Percentiles rank a stretch among this genome's conserved stretches.
Evolutionary conservation across 1,140 invertebrate genomes (phyloP).

Genomic region (Anoplolepis gracilipes): DNA sequence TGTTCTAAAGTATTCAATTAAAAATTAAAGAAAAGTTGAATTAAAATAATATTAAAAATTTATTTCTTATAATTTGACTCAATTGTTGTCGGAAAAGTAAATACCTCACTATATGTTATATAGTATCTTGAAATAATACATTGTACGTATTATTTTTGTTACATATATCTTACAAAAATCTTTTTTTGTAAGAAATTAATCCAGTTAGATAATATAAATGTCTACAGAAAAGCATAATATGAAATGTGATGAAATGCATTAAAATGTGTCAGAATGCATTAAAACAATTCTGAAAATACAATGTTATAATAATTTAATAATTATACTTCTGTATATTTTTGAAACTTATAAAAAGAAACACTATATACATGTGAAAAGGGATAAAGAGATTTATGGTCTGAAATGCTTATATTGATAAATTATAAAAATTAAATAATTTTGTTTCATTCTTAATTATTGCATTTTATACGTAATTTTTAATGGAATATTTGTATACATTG

Average conservation of each 20-base stretch:
- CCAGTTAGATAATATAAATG: constrained; percentile 30
- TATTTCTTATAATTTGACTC: constrained; percentile 16
- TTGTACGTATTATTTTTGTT: constrained; percentile 47
- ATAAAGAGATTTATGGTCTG: neutral
- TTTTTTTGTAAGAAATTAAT: constrained; percentile 18
- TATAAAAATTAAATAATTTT: constrained; percentile 7
- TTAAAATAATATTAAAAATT: constrained; percentile 9
- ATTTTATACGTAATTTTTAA: constrained; percentile 62
- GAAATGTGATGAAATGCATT: neutral
- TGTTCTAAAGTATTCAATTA: constrained; percentile 23
- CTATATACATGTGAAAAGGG: neutral
- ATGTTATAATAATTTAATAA: constrained; percentile 11
- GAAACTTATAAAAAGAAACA: neutral
- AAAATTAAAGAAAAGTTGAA: no score
- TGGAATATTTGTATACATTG: constrained; percentile 37
- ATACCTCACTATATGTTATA: constrained; percentile 28
- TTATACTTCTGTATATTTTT: constrained; percentile 10
- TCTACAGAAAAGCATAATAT: constrained; percentile 36
- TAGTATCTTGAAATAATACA: constrained; percentile 5
- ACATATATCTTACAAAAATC: constrained; percentile 20
- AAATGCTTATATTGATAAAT: neutral
- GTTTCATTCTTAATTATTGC: constrained; percentile 30
- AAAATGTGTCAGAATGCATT: constrained; percentile 27
- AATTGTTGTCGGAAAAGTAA: constrained; percentile 6
- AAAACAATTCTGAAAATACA: constrained; percentile 33